These are phyloP conservation scores for Byasa hedistus DNA, from an alignment of 2,888 invertebrate species.

Conservation along the genomic window DNA sequence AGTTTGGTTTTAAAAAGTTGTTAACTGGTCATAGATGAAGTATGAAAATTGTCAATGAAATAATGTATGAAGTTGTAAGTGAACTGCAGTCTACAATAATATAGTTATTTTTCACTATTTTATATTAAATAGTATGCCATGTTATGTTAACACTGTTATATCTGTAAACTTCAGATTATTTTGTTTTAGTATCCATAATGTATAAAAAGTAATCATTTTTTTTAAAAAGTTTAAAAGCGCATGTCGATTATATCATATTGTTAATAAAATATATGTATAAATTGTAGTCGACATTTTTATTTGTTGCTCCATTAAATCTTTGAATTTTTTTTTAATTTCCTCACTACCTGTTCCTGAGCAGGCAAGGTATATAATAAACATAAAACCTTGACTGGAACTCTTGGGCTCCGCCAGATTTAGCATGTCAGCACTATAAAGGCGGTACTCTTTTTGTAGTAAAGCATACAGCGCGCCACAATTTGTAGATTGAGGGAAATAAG, in stretches of 20 bases:
- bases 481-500: too few species aligned
- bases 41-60: slow-evolving; percentile 27
- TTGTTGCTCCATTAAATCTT: too few species aligned
- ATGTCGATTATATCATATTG: slow-evolving; percentile 78
- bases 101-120: slow-evolving; percentile 37
- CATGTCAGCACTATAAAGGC: too few species aligned
- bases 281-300: slow-evolving; percentile 53
- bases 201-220: slow-evolving; percentile 57
- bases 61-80: slow-evolving; percentile 19
- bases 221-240: slow-evolving; percentile 68
- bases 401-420: too few species aligned
- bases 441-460: too few species aligned
- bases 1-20: too few species aligned
- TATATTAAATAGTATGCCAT: slow-evolving; percentile 45
- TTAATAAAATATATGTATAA: slow-evolving; percentile 80
- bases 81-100: slow-evolving; percentile 37
- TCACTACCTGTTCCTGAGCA: too few species aligned
- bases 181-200: slow-evolving; percentile 52
- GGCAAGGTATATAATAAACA: too few species aligned
- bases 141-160: slow-evolving; percentile 44
- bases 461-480: too few species aligned
- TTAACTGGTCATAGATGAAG: slow-evolving; percentile 31
- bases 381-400: too few species aligned
- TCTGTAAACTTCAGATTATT: slow-evolving; percentile 38
- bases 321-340: too few species aligned